Base-by-base conservation (phyloP, 2,797 vertebrate species). In the Melanotaenia parkinsoni region DNA sequence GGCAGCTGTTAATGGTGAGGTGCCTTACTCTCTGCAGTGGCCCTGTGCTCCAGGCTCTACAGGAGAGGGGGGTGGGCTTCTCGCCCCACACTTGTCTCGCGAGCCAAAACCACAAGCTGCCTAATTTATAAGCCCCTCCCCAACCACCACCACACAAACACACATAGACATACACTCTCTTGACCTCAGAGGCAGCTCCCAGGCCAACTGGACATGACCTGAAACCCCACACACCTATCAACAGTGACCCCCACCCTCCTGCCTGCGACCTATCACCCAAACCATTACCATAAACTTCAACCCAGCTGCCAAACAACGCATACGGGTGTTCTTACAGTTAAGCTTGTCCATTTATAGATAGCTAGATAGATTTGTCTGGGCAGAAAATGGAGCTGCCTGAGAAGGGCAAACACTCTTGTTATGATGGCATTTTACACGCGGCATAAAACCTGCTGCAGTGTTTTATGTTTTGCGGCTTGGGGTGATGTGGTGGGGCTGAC, bases 401-500 rank as follows among this genome's bases (percentile, higher is more conserved):
- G 76, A 78, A 67, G 67, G 72, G 70, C 63, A 67, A 81, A 70
- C 56, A 53, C 73, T 82, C 78, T 80, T 14, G 74, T 90, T 84
- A 85, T 70, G 80, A 86, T 88, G 91, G 86, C 84, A 79, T 91
- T 91, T 92, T 85, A 90, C 89, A 93, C 68, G 26, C 84, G 56
- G 89, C 83, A 79, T 91, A 88, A 91, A 92, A 89, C 85, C 82
- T 63, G 82, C 88, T 80, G 84, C 87, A 86, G 88, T 90, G 86
- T 92, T 91, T 90, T 92, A 88, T 89, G 76, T 89, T 88, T 80
- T 92, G 91, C 82, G 93, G 90, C 77, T 90, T 93, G 84, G 83
- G 89, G 86, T 77, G 77, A 82, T 90, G 90, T 82, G 62, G 80
- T 86, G 84, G 85, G 80, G 75, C 72, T 70, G 84, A 79, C 83